Base-by-base conservation (phyloP, 2,888 invertebrate species). In the Plutella xylostella region DNA sequence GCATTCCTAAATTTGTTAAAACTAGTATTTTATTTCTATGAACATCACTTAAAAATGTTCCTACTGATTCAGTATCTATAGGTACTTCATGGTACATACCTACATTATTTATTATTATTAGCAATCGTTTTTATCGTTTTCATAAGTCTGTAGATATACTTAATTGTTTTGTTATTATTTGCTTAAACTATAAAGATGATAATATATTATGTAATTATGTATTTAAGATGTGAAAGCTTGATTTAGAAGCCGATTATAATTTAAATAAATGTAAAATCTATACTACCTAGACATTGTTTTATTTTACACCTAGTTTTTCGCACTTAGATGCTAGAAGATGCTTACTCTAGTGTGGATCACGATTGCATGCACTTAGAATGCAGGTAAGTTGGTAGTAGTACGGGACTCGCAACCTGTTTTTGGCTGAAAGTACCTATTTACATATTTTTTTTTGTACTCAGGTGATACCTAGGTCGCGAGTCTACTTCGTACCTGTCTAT, bases 151-250 rank as follows among this genome's bases (percentile, higher is more conserved):
- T 78, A 72, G 65, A 73, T 67, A 60, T 51, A 54, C 14, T 35
- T 19, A 41, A 30, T 42, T 34, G 42, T 60, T 68, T 71, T 70
- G 67, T 75, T 77, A 72, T 77, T 67, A 75, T 77, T 80, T 75
- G 76, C 77, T 73, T 72, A 68, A 65, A 57, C 63, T n/a, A n/a
- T n/a, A n/a, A n/a, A n/a, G n/a, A n/a, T n/a, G n/a, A n/a, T n/a
- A n/a, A n/a, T n/a, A n/a, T n/a, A n/a, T 2, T 28, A 41, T 61
- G 57, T 58, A 47, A 51, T 37, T 71, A 69, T 72, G 69, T 79
- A n/a, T n/a, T n/a, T n/a, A 78, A 77, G 74, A 78, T 78, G 77
- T 79, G 79, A 82, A 76, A 80, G 79, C 82, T 80, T 82, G 80
- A 80, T 69, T 68, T 80, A 79, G 76, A 74, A 68, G 68, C 75